Conservation (phyloP, 2,797 vertebrate genomes). For the Mus minutoides region DNA sequence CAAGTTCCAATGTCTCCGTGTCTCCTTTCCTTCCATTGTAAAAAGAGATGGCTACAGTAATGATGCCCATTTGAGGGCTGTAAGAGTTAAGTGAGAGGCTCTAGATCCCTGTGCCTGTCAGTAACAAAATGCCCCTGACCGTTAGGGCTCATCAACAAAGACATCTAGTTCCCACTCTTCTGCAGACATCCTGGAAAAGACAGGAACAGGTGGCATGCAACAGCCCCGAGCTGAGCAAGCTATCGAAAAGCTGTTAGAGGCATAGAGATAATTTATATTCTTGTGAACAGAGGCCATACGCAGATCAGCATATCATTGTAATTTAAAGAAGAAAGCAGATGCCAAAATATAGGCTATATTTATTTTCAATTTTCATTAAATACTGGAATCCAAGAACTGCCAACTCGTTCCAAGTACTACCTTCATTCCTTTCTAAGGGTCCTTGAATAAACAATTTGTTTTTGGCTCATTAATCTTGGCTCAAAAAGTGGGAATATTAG, state of each 20-base stretch:
- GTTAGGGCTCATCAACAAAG: conserved; percentile 42
- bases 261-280: conserved; percentile 41
- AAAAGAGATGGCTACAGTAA: not conserved
- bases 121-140: not conserved
- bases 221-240: conserved; percentile 53
- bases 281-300: conserved; percentile 61
- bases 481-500: conserved; percentile 54
- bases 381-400: conserved; percentile 27
- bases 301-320: conserved; percentile 33
- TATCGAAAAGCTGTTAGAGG: conserved; percentile 56
- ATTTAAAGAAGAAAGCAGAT: conserved; percentile 55
- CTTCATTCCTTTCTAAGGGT: conserved; percentile 44
- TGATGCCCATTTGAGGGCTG: not conserved
- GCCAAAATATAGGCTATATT: conserved; percentile 48
- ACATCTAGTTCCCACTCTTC: conserved; percentile 29
- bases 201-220: conserved; percentile 61
- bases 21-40: not conserved
- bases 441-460: conserved; percentile 55
- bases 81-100: conserved; percentile 5
- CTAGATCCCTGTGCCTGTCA: not conserved
- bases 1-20: conserved; percentile 34
- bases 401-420: conserved; percentile 33
- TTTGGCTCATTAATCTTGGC: conserved; percentile 45
- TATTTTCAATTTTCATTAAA: conserved; percentile 60
- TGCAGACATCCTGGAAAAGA: conserved; percentile 13